Percentiles rank a stretch among this genome's conserved stretches.
Evolutionary conservation across 2,797 vertebrate species (phyloP).

Genomic region (Myotis vivesi): DNA sequence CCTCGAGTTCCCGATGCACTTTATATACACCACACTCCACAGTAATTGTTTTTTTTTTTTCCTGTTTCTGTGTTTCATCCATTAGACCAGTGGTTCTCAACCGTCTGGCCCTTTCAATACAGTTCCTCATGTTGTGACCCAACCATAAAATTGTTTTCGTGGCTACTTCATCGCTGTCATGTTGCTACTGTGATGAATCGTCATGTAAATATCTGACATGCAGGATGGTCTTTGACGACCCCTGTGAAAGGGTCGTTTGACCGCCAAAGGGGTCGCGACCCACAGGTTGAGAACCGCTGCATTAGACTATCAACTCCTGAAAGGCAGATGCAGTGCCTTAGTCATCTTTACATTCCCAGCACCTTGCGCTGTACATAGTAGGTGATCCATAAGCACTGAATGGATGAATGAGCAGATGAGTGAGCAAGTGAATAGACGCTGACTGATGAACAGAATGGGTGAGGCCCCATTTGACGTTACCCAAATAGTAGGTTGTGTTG

Average conservation of each 20-base stretch:
- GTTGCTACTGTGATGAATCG: no score
- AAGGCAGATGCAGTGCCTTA: neutral
- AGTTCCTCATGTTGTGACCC: no score
- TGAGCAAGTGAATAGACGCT: neutral
- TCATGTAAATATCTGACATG: no score
- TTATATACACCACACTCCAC: neutral
- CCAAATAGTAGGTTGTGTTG: neutral
- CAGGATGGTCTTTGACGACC: no score
- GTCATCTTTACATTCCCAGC: neutral
- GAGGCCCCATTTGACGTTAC: neutral
- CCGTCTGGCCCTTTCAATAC: no score
- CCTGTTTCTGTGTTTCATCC: neutral
- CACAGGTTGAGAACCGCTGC: no score
- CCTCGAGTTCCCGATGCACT: fast-evolving
- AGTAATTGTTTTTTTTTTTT: neutral
- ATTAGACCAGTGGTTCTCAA: no score
- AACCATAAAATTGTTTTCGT: no score
- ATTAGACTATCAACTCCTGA: neutral
- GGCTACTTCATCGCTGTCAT: no score
- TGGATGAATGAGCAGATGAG: slow-evolving; percentile 14
- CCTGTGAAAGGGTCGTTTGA: no score
- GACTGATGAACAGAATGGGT: neutral
- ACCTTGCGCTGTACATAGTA: neutral
- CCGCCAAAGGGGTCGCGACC: no score
- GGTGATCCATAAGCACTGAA: neutral